phyloP scores from a whole-genome alignment of 2,888 invertebrate genomes.

The Thymelicus lineola region DNA sequence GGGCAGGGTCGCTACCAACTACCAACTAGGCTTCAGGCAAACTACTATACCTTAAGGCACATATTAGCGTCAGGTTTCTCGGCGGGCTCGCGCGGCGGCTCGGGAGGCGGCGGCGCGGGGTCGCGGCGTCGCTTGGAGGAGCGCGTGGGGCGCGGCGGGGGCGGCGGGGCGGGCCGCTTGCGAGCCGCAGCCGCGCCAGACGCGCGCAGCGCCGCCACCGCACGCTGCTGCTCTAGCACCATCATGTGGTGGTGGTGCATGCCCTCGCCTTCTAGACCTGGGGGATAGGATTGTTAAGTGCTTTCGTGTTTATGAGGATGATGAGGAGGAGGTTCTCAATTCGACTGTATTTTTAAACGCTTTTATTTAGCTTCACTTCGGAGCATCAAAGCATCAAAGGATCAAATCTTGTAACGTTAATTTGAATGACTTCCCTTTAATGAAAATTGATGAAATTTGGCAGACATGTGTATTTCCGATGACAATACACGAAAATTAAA shows the following conservation, averaged over 20 bases:
- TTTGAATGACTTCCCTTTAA: no score
- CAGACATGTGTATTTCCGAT: no score
- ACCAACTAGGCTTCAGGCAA: no score
- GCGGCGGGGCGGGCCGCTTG: slow-evolving; percentile 57
- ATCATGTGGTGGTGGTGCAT: slow-evolving; percentile 87
- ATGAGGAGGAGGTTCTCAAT: no score
- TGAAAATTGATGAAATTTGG: no score
- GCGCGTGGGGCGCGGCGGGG: slow-evolving; percentile 64
- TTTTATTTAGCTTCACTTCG: no score
- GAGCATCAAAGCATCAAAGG: no score
- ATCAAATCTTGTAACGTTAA: no score
- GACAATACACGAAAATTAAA: no score
- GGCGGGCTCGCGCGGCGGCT: slow-evolving; percentile 87
- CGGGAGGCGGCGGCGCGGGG: slow-evolving; percentile 78
- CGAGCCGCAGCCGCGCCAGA: slow-evolving; percentile 48
- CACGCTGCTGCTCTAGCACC: slow-evolving; percentile 84
- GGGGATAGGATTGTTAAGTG: neutral
- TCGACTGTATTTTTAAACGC: no score
- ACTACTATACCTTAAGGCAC: slow-evolving; percentile 88
- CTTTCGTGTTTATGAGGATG: no score
- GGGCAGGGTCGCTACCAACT: no score
- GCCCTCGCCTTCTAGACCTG: slow-evolving; percentile 80
- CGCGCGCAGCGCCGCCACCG: slow-evolving; percentile 70
- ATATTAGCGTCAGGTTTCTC: slow-evolving; percentile 95
- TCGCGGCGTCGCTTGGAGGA: slow-evolving; percentile 61